A percentile compares a stretch with the other conserved stretches of the same genome.
Conservation (phyloP, 2,888 invertebrate genomes). For the Calameuta filiformis region DNA sequence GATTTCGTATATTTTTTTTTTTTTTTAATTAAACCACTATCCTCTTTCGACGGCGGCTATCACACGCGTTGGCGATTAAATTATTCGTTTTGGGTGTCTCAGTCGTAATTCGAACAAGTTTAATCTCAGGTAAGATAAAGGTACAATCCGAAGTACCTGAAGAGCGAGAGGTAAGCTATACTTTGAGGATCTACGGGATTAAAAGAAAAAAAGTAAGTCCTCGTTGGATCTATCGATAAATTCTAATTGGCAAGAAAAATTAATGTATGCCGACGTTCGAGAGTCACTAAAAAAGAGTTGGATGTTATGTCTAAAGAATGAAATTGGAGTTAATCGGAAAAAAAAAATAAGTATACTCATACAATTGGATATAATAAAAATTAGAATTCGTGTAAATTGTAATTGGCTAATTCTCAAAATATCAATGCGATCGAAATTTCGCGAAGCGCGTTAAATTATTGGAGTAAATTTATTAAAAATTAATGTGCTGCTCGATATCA, state of each 20-base stretch:
- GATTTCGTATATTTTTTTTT: neutral
- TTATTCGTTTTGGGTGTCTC: neutral
- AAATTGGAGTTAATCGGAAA: neutral
- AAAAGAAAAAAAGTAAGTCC: neutral
- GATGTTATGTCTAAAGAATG: neutral
- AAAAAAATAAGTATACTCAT: neutral
- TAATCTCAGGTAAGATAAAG: slow-evolving; percentile 38
- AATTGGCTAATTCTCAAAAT: neutral
- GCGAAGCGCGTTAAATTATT: neutral
- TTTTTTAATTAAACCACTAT: neutral
- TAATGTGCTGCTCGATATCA: neutral
- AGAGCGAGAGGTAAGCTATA: slow-evolving; percentile 24
- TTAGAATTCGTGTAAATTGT: neutral
- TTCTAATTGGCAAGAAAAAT: neutral
- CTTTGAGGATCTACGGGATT: neutral
- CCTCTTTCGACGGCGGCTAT: neutral
- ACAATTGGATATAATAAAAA: neutral
- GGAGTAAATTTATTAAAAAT: neutral
- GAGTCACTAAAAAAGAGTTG: neutral
- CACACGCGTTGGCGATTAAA: neutral
- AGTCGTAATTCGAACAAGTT: slow-evolving; percentile 26
- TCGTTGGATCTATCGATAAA: neutral
- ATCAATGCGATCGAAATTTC: neutral
- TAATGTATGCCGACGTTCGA: neutral
- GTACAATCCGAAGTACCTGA: slow-evolving; percentile 46